phyloP scores from a whole-genome alignment of 2,888 invertebrate species.

The Dascillus cervinus region DNA sequence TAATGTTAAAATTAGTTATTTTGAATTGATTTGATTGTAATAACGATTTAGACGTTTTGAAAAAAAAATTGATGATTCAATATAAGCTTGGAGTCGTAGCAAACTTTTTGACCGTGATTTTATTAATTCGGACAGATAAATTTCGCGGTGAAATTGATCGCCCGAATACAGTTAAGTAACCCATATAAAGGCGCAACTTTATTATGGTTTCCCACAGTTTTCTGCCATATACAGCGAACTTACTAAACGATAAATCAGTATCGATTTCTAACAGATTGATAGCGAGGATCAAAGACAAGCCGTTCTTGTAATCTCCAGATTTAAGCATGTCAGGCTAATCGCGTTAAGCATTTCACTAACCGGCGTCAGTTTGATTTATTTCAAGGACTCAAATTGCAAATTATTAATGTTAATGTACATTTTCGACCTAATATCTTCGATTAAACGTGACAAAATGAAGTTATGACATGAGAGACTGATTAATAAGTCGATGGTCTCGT shows the following conservation, averaged over 20 bases:
- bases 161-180: no score
- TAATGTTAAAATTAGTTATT: no score
- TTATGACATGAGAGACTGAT: slow-evolving; percentile 12
- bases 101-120: no score
- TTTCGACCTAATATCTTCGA: slow-evolving; percentile 5
- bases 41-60: no score
- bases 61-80: no score
- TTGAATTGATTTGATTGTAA: no score
- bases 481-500: slow-evolving; percentile 17
- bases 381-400: background rate
- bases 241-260: background rate
- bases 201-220: background rate
- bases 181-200: no score
- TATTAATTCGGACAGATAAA: no score
- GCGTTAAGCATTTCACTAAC: slow-evolving; percentile 6
- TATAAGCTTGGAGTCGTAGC: no score
- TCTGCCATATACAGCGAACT: background rate
- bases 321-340: slow-evolving; percentile 11
- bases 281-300: slow-evolving; percentile 8
- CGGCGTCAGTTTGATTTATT: background rate
- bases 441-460: slow-evolving; percentile 14
- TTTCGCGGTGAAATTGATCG: no score
- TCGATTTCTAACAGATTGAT: background rate
- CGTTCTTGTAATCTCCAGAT: slow-evolving; percentile 10
- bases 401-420: background rate